Percentiles rank a stretch among this genome's conserved stretches.
Conservation (phyloP, 2,797 vertebrate species). For the Clarias fuscus region DNA sequence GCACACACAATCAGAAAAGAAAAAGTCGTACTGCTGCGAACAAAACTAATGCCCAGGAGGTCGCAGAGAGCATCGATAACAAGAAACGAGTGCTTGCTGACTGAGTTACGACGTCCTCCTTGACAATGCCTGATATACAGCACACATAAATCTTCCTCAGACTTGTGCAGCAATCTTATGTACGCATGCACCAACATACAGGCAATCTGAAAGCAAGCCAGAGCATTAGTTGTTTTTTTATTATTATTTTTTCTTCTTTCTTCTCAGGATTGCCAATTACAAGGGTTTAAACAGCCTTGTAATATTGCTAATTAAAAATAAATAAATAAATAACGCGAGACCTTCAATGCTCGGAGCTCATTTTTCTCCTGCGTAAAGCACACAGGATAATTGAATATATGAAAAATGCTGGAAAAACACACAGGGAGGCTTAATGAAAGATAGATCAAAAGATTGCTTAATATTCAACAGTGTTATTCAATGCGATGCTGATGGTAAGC, state of each 20-base stretch:
- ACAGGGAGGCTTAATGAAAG: conserved; percentile 67
- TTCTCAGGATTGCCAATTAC: conserved; percentile 66
- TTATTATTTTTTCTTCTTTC: conserved; percentile 58
- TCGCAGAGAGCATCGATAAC: conserved; percentile 68
- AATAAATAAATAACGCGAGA: conserved; percentile 14
- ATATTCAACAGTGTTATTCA: conserved; percentile 71
- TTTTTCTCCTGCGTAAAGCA: conserved; percentile 62
- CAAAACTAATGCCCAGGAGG: conserved; percentile 53
- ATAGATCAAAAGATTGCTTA: conserved; percentile 75
- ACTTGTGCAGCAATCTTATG: background rate
- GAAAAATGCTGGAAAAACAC: conserved; percentile 59
- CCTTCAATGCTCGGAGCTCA: conserved; percentile 38
- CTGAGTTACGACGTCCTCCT: conserved; percentile 68
- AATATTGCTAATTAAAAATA: conserved; percentile 64
- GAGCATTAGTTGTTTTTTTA: conserved; percentile 46
- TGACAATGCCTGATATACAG: conserved; percentile 64
- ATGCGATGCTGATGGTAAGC: conserved; percentile 67
- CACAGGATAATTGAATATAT: conserved; percentile 59
- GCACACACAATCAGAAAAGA: conserved; percentile 53
- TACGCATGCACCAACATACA: conserved; percentile 7
- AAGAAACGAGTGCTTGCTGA: conserved; percentile 64
- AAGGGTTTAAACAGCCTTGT: conserved; percentile 58
- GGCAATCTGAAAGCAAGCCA: conserved; percentile 35
- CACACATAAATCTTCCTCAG: conserved; percentile 63
- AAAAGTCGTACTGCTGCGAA: conserved; percentile 56